These are phyloP conservation scores for Oligia latruncula DNA, from an alignment of 2,888 invertebrate genomes.

Conservation along the genomic window DNA sequence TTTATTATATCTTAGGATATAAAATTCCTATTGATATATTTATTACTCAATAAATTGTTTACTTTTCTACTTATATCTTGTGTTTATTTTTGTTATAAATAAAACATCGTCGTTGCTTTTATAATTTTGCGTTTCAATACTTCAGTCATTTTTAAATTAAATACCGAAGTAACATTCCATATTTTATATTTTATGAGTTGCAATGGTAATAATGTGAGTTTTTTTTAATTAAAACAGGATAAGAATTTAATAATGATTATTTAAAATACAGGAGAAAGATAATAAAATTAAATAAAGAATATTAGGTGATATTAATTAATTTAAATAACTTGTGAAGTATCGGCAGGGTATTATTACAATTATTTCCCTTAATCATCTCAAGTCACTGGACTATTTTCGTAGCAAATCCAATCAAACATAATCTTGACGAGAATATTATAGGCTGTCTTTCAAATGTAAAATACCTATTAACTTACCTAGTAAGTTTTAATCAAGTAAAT, in stretches of 20 bases:
- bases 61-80: slow-evolving; percentile 8
- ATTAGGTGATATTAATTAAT: neutral
- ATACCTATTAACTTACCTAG: neutral
- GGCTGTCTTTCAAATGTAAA: neutral
- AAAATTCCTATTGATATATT: slow-evolving; percentile 39
- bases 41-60: slow-evolving; percentile 34
- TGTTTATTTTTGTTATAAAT: slow-evolving; percentile 10
- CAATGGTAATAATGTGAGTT: neutral
- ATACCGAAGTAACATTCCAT: neutral
- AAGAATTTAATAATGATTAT: neutral
- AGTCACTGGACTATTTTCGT: neutral
- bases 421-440: neutral
- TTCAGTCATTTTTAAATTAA: neutral
- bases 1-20: slow-evolving; percentile 36
- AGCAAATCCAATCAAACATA: neutral
- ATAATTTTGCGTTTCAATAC: neutral
- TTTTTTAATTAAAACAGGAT: slow-evolving; percentile 2
- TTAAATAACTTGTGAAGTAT: neutral
- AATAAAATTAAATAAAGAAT: neutral
- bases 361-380: neutral
- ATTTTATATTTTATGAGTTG: neutral
- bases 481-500: neutral
- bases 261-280: neutral
- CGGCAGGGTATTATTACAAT: neutral
- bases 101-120: neutral